phyloP scores from a whole-genome alignment of 2,797 vertebrate genomes.

The Liasis olivaceus region DNA sequence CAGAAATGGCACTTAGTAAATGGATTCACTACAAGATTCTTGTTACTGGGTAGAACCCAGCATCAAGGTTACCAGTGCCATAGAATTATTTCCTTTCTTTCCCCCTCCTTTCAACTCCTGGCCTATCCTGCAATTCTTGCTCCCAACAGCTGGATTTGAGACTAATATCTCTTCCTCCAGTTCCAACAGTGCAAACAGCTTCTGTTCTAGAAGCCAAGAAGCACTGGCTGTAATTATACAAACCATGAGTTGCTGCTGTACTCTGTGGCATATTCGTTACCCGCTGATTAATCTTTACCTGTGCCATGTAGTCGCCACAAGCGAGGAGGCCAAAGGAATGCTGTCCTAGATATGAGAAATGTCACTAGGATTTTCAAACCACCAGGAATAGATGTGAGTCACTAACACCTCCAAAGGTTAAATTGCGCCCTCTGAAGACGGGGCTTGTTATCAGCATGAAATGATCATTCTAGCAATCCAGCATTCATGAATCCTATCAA shows the following conservation, averaged over 20 bases:
- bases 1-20: background rate
- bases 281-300: constrained; percentile 17
- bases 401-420: background rate
- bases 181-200: background rate
- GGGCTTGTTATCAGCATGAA: background rate
- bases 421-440: background rate
- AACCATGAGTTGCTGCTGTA: background rate
- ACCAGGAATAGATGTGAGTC: background rate
- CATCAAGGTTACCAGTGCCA: background rate
- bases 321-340: background rate
- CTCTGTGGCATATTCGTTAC: background rate
- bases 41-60: background rate
- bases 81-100: background rate
- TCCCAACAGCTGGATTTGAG: background rate
- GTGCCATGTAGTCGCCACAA: background rate
- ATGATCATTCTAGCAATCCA: background rate
- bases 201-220: background rate
- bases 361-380: constrained; percentile 13
- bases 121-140: background rate
- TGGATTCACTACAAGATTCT: background rate
- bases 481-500: background rate
- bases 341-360: constrained; percentile 10
- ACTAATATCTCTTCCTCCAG: background rate
- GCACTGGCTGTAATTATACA: background rate
- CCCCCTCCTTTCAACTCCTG: background rate